Evolutionary conservation across 2,888 invertebrate genomes (phyloP), one percentile per base, ranked within the genome.

Genomic region (Achlya flavicornis): DNA sequence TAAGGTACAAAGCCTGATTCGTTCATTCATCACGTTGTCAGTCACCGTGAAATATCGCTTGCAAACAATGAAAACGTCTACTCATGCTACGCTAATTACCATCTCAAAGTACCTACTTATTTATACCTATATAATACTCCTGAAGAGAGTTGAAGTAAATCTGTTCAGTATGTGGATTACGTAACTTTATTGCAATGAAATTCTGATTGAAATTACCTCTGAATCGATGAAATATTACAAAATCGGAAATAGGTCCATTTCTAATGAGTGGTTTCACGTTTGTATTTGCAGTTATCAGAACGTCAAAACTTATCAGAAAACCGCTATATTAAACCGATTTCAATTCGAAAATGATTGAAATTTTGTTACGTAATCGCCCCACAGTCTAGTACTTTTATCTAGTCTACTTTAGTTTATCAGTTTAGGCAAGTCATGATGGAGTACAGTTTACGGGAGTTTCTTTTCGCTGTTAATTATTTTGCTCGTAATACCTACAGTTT

Each of bases 21-120:
- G 38, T 62, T 43, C 66, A 71, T 69, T 69, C 66, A 66, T 71
- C 66, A 65, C 71, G 63, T 65, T 65, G 68, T 66, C 67, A 64
- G 64, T 12, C 43, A 12, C 43, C 64, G 62, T 66, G 65, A 68
- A 70, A 65, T 62, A 67, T 66, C 61, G 46, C 48, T 59, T 58
- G 57, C 62, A 63, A 63, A 65, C 64, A 64, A 64, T 67, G 64
- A 66, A 58, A 63, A 67, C 19, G 48, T 65, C 64, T 19, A 65
- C 63, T 61, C 66, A 69, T 68, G 65, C 61, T 66, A 35, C 0
- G 12, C 19, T 53, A 53, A 53, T 53, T 53, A 53, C 53, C 53
- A 53, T 53, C 19, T 53, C 16, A 1, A 53, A 53, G 53, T 53
- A 53, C 10, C 1, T 43, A 43, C 10, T 53, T 19, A n/a, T 53